Base-by-base conservation (phyloP, 2,113 vertebrate genomes). In the Petrocephalus microphthalmus region DNA sequence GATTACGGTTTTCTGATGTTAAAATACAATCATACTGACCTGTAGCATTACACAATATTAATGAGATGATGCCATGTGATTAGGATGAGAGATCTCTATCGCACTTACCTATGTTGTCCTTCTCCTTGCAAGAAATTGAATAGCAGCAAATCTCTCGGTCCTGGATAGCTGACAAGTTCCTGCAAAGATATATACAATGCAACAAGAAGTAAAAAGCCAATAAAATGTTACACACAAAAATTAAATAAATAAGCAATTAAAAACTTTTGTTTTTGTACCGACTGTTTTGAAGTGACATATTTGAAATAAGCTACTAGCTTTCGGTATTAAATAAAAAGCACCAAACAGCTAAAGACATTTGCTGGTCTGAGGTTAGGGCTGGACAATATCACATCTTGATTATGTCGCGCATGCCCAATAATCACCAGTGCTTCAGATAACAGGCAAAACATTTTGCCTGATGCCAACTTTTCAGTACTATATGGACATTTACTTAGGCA, bases 121-220 rank as follows among this genome's bases (percentile, higher is more conserved):
- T 96, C 93, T 96, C 95, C 95, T 96, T 96, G 92, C 95, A 96
- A 60, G 96, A 97, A 95, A 97, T 95, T 13, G 95, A 97, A 93
- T 97, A 97, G 92, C 94, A 96, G 93, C 94, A 96, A 87, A 97
- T 96, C 93, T 96, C 94, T 93, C 95, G 94, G 94, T 97, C 96
- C 92, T 96, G 95, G 94, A 96, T 96, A 88, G 96, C 96, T 89
- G 95, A 93, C 90, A 97, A 93, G 89, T 96, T 97, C 95, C 96
- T 96, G 87, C 7, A 90, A 88, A 88, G 51, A 64, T 47, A 53
- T 19, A 54, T 20, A 89, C 4, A n/a, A 47, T 42, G 56, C 88
- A 92, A 88, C 60, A 93, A 92, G 89, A 90, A 88, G 22, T 45
- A 22, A 47, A 49, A 22, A 22, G 37, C 8, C 81, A 90, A 53